phyloP scores from a whole-genome alignment of 2,888 invertebrate genomes.

The Choristoneura rosaceana region DNA sequence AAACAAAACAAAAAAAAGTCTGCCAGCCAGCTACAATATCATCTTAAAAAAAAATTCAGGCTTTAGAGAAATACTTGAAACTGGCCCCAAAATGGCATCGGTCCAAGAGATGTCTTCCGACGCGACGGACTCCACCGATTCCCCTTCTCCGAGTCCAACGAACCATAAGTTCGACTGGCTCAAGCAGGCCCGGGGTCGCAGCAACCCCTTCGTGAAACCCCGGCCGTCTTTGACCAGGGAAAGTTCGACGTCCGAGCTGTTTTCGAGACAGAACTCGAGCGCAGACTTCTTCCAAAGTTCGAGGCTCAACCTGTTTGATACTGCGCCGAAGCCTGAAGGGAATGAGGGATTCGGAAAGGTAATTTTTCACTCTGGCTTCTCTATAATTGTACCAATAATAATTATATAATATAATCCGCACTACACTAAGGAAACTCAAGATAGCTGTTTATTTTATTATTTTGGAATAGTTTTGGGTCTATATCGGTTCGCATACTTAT shows the following conservation, averaged over 20 bases:
- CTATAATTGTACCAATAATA: too few relatives aligned
- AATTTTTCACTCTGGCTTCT: neutral
- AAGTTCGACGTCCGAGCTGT: constrained; percentile 74
- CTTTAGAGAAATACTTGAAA: constrained; percentile 27
- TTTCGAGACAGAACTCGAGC: constrained; percentile 75
- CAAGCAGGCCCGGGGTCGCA: constrained; percentile 67
- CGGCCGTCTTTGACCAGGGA: constrained; percentile 74
- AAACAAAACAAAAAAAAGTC: neutral
- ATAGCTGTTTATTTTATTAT: too few relatives aligned
- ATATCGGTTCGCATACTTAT: too few relatives aligned
- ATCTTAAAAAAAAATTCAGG: neutral
- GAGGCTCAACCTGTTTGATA: constrained; percentile 76
- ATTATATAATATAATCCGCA: too few relatives aligned
- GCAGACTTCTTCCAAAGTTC: constrained; percentile 79
- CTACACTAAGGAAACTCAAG: too few relatives aligned
- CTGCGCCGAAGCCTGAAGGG: constrained; percentile 72
- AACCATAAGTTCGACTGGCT: constrained; percentile 75
- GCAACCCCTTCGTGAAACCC: constrained; percentile 73
- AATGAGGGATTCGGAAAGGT: constrained; percentile 67
- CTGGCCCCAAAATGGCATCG: constrained; percentile 49
- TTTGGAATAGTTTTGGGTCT: too few relatives aligned
- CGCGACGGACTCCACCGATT: constrained; percentile 63
- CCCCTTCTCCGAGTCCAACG: constrained; percentile 61
- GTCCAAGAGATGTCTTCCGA: constrained; percentile 58
- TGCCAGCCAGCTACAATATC: neutral